Percentiles rank a stretch among this genome's conserved stretches.
phyloP scores from a whole-genome alignment of 2,888 invertebrate species.

The Hipparchia sbordonii region DNA sequence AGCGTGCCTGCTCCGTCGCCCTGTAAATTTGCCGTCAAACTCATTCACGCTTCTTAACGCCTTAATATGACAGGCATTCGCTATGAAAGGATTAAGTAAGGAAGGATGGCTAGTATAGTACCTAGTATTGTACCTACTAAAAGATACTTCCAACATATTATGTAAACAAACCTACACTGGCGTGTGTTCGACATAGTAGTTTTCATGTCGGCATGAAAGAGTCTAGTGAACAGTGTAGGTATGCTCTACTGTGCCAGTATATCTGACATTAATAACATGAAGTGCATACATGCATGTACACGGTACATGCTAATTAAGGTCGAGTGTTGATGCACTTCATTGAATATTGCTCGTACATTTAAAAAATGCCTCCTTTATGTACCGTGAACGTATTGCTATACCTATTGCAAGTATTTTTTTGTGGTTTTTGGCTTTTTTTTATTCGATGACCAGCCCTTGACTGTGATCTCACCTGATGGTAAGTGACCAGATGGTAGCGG shows the following conservation, averaged over 20 bases:
- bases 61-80: too few species aligned
- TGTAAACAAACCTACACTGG: neutral
- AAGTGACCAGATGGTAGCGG: too few species aligned
- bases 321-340: neutral
- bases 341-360: neutral
- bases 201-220: constrained; percentile 1
- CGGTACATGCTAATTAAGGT: neutral
- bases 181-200: neutral
- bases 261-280: neutral
- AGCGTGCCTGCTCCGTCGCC: too few species aligned
- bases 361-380: neutral
- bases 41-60: too few species aligned
- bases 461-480: too few species aligned
- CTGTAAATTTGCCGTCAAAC: too few species aligned
- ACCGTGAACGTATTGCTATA: neutral
- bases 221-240: neutral
- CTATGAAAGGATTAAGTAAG: too few species aligned
- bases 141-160: too few species aligned
- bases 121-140: too few species aligned
- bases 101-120: too few species aligned
- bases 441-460: too few species aligned
- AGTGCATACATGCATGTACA: neutral
- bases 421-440: neutral
- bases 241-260: neutral
- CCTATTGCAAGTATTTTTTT: too few species aligned